Base-by-base conservation (phyloP, 2,888 invertebrate species). In the Dryocosmus kuriphilus region DNA sequence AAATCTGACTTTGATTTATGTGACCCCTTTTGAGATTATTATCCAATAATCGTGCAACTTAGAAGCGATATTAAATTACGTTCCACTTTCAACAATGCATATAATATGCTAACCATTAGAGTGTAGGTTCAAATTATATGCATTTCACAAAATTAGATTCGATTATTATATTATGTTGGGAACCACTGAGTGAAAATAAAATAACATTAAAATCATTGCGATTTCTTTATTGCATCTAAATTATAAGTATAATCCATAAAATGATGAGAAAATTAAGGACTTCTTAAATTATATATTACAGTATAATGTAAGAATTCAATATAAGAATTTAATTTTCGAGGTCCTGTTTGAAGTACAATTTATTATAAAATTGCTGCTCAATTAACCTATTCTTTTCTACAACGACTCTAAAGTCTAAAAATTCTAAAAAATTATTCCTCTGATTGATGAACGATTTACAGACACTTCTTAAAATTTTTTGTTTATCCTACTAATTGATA, bases 11-110 rank as follows among this genome's bases (percentile, higher is more conserved):
- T 38, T 77, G 57, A 77, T 74, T 74, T 65, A 74, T 55, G 62
- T 61, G 73, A 38, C 73, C 62, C 62, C 63, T 22, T 77, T 41
- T 22, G 46, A 77, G 74, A 77, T 55, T 73, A 71, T 77, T 74
- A 74, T 74, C 46, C 32, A 77, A 77, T 77, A 74, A 74, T 74
- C 60, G 62, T 24, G 62, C 77, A 55, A 73, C 73, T n/a, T 46
- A 67, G 30, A 38, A 67, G 30, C 46, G 41, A 67, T 67, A 67
- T 67, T 67, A 67, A 46, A 67, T 41, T 67, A 27, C 19, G 24
- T 41, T 27, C 11, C 24, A 46, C 38, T 24, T 27, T 22, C 41
- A 27, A 24, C 19, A 46, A 19, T 46, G 38, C 1, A 67, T 67
- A 46, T 19, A 67, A 67, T 46, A 9, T 67, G n/a, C 0, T n/a